Percentiles rank a stretch among this genome's conserved stretches.
phyloP scores from a whole-genome alignment of 2,888 invertebrate genomes.

The Lasius fuliginosus region DNA sequence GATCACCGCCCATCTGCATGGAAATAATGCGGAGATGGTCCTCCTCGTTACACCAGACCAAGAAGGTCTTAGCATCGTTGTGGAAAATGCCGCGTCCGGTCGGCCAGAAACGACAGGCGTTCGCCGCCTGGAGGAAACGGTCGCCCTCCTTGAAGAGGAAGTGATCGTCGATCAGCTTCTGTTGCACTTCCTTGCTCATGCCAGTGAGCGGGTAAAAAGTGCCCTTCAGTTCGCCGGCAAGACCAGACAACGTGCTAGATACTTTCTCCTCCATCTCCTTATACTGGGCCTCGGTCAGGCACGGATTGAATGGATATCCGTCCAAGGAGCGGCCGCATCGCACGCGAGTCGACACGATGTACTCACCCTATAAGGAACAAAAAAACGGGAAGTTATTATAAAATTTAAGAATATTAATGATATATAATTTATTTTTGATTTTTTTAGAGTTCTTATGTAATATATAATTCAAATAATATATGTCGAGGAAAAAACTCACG shows the following conservation, averaged over 20 bases:
- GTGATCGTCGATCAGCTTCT: conserved; percentile 98
- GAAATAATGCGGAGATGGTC: conserved; percentile 99
- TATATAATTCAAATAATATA: background rate
- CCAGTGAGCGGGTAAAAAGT: conserved; percentile 98
- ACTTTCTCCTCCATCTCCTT: conserved; percentile 98
- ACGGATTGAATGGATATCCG: conserved; percentile 99
- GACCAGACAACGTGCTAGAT: conserved; percentile 92
- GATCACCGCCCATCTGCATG: conserved; percentile 99
- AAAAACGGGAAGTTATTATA: background rate
- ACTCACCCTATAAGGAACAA: conserved; percentile 89
- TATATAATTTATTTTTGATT: background rate
- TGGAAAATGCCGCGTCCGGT: conserved; percentile 98
- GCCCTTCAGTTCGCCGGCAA: conserved; percentile 96
- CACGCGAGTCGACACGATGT: conserved; percentile 97
- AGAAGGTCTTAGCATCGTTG: conserved; percentile 98
- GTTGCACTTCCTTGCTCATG: conserved; percentile 98
- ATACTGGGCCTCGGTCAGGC: conserved; percentile 98
- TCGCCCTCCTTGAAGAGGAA: conserved; percentile 99
- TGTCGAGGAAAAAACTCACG: conserved; percentile 78
- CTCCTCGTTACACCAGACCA: conserved; percentile 99
- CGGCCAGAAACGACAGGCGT: conserved; percentile 99
- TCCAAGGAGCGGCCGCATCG: conserved; percentile 98
- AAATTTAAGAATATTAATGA: background rate
- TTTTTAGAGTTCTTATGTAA: background rate
- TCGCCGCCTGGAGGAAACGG: conserved; percentile 96